Evolutionary conservation across 2,113 vertebrate species (phyloP).

Genomic region (Hipposideros armiger): DNA sequence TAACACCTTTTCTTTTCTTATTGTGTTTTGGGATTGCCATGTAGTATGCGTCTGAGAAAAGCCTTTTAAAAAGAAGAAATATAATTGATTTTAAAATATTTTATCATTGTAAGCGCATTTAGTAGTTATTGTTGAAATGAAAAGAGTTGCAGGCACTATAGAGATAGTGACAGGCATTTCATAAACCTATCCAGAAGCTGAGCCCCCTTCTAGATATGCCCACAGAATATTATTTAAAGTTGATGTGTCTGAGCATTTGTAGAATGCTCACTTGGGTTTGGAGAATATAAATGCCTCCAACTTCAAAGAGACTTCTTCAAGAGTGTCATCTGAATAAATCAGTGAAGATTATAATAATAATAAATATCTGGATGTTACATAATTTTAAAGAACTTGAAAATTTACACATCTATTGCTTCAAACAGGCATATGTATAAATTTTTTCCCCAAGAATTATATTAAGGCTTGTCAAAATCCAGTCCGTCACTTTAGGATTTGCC

Average conservation of each 20-base stretch:
- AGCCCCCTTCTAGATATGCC: constrained; percentile 20
- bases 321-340: background rate
- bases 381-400: constrained; percentile 52
- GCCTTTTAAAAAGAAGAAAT: constrained; percentile 74
- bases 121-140: constrained; percentile 37
- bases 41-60: constrained; percentile 51
- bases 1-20: constrained; percentile 65
- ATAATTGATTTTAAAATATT: constrained; percentile 46
- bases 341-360: background rate
- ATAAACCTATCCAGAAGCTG: constrained; percentile 48
- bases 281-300: constrained; percentile 50
- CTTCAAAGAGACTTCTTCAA: constrained; percentile 52
- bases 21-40: constrained; percentile 57
- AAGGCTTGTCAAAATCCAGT: constrained; percentile 52
- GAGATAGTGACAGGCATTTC: constrained; percentile 34
- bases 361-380: constrained; percentile 5
- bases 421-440: background rate
- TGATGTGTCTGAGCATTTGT: constrained; percentile 10
- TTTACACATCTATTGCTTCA: constrained; percentile 15
- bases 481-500: constrained; percentile 42
- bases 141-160: background rate
- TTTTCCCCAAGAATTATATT: constrained; percentile 24
- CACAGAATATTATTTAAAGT: constrained; percentile 62
- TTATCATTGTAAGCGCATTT: constrained; percentile 44
- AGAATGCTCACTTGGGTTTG: constrained; percentile 38